These are phyloP conservation scores for Eurystomus glaucurus DNA, from an alignment of 2,797 vertebrate genomes.

Conservation along the genomic window DNA sequence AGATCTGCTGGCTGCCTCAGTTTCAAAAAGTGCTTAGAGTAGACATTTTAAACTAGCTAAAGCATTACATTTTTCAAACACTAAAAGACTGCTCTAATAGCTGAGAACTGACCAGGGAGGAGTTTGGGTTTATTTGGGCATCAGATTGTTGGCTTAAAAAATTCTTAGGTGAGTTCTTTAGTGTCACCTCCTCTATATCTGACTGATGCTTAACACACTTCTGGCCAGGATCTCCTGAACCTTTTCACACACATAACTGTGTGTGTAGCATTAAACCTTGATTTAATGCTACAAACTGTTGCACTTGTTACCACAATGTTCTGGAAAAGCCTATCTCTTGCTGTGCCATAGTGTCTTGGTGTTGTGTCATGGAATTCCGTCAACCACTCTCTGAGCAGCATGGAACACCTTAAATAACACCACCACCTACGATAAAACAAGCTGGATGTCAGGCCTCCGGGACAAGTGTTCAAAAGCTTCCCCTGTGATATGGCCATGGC, in stretches of 20 bases:
- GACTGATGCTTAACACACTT: neutral
- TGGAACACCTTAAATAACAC: neutral
- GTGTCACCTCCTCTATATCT: neutral
- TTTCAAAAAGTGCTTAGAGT: neutral
- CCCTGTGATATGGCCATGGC: neutral
- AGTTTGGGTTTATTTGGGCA: neutral
- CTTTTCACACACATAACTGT: accelerated
- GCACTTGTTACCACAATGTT: neutral
- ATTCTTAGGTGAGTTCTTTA: neutral
- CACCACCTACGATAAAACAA: neutral
- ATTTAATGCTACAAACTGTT: neutral
- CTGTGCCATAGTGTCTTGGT: neutral
- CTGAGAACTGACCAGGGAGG: neutral
- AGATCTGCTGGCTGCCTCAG: neutral
- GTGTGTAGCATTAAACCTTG: neutral
- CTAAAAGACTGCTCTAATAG: neutral
- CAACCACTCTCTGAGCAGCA: neutral
- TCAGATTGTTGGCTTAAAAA: neutral
- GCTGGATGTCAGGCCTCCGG: neutral
- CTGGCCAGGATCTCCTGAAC: neutral
- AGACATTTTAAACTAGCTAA: neutral
- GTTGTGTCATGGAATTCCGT: neutral
- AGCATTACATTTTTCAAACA: neutral
- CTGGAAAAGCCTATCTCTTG: neutral
- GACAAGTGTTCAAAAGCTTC: neutral